Percentiles rank a stretch among this genome's conserved stretches.
Conservation (phyloP, 2,113 vertebrate genomes). For the Sterrhoptilus dennistouni region DNA sequence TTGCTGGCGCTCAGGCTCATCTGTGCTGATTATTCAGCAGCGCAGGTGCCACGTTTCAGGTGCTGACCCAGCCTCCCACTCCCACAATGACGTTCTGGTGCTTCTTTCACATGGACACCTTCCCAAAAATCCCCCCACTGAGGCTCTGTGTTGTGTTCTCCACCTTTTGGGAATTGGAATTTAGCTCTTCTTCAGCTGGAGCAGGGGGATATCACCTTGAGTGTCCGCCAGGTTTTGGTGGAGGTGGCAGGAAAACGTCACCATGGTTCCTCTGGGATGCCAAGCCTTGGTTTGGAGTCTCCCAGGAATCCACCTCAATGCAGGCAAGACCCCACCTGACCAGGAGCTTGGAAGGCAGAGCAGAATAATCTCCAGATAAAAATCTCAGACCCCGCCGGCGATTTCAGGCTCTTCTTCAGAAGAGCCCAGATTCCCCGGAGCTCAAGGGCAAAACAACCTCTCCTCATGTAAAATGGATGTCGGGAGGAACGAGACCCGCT, state of each 20-base stretch:
- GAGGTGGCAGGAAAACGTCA: background rate
- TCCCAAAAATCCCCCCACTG: background rate
- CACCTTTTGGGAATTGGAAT: background rate
- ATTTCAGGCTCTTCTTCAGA: background rate
- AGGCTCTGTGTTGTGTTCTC: fast-evolving
- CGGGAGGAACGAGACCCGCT: background rate
- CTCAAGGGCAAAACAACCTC: background rate
- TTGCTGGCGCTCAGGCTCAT: background rate
- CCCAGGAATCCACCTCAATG: background rate
- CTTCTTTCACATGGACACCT: background rate
- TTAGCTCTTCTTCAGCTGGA: background rate
- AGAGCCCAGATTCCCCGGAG: background rate
- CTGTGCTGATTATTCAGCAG: background rate
- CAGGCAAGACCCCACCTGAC: background rate
- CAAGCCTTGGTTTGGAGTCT: background rate
- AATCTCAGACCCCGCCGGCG: background rate
- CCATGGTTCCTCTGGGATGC: background rate
- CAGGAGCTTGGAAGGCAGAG: background rate
- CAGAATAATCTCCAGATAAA: background rate
- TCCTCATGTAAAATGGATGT: background rate
- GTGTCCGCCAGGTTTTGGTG: background rate
- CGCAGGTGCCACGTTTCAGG: background rate
- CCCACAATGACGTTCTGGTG: fast-evolving
- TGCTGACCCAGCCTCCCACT: background rate
- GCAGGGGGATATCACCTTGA: background rate